Base-by-base conservation (phyloP, 2,113 vertebrate species). In the Urocolius indicus region DNA sequence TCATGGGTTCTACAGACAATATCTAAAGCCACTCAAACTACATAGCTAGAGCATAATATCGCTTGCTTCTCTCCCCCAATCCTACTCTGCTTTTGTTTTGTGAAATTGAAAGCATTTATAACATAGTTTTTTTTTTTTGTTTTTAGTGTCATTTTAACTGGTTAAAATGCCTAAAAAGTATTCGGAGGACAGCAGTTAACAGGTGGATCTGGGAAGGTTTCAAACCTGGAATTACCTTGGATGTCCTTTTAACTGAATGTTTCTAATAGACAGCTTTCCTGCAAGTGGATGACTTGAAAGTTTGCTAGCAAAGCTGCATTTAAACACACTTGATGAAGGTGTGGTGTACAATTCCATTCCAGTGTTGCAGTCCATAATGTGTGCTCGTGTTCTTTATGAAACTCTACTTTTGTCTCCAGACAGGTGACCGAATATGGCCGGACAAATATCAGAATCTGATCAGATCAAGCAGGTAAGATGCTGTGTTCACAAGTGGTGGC, bases 401-500 rank as follows among this genome's bases (percentile, higher is more conserved):
- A 87, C 36, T 67, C 0, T 0, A 21, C 12, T 94, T 71, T 68
- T 87, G 3, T 93, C 69, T 95, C 96, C 83, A 68, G 90, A 11
- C 62, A 55, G 90, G 58, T 0, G 7, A 69, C 84, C 87, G 95
- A 97, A 93, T 36, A 99, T 99, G 99, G 98, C 99, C 73, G 98
- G 97, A 73, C 99, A 99, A 94, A 98, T 99, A 92, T 96, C 99
- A 7, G 99, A 99, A 96, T 97, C 99, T 30, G 99, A 99, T 92
- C 99, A 99, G 95, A 99, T 99, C 96, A 99, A 99, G 97, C 99
- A 99, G 99, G 99, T 99, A 96, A 98, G 96, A 45, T 59, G 30
- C 63, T 72, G 54, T n/a, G 10, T 48, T 63, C 19, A 7, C 18
- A 38, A 72, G 59, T 16, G 69, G 23, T 59, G 79, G n/a, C 57